Conservation (phyloP, 2,797 vertebrate genomes). For the Eptatretus atami region DNA sequence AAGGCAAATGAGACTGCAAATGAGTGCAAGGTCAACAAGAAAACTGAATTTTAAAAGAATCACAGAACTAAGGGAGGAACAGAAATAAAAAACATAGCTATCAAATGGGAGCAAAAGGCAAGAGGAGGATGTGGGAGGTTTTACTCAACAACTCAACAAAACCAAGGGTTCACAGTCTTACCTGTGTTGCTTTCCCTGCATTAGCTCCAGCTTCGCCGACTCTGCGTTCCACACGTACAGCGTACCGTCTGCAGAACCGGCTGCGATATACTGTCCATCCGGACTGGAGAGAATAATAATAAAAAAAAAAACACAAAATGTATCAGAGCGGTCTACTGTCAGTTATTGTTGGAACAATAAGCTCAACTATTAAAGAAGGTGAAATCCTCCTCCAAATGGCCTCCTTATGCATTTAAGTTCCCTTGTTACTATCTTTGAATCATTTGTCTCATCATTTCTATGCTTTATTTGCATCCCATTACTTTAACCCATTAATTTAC, state of each 20-base stretch:
- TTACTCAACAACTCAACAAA: neutral
- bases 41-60: no score
- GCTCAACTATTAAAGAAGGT: no score
- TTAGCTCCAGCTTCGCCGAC: constrained; percentile 47
- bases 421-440: no score
- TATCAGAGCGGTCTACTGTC: constrained; percentile 4
- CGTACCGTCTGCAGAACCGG: constrained; percentile 51
- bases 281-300: constrained; percentile 22
- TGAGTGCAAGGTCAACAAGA: no score
- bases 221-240: constrained; percentile 64
- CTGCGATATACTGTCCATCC: constrained; percentile 44
- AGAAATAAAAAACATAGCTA: no score
- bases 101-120: constrained; percentile 10
- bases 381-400: no score
- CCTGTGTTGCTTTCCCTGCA: constrained; percentile 52
- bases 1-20: no score
- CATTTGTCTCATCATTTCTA: no score
- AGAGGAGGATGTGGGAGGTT: neutral
- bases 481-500: no score
- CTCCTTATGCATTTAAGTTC: no score
- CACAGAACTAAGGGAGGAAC: no score
- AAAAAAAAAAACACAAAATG: constrained; percentile 8
- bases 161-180: constrained; percentile 12
- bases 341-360: neutral
- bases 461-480: no score